Conservation (phyloP, 1,140 invertebrate species). For the Pentalonia nigronervosa region DNA sequence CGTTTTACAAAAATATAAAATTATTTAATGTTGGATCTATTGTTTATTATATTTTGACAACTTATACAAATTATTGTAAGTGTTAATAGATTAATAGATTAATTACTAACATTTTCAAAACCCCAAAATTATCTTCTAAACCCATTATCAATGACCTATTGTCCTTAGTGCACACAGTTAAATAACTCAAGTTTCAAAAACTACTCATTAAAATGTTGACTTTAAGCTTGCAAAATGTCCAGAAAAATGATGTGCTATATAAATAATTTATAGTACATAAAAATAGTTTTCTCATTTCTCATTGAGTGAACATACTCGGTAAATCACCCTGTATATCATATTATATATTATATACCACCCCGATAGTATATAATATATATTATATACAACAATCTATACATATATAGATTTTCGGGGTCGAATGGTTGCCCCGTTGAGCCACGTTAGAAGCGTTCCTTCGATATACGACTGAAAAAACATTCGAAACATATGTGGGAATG, state of each 20-base stretch:
- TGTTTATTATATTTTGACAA: no score
- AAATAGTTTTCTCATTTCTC: no score
- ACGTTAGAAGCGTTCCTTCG: neutral
- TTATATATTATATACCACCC: neutral
- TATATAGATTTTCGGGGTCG: neutral
- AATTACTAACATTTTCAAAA: no score
- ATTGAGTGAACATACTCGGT: neutral
- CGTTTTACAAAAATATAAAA: no score
- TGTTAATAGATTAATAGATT: no score
- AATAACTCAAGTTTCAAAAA: neutral
- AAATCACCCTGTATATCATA: neutral
- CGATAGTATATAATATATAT: neutral
- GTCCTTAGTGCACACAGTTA: neutral
- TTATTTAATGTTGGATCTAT: no score
- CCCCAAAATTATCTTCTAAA: neutral
- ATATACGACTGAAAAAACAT: conserved; percentile 8
- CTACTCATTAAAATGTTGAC: neutral
- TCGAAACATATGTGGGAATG: conserved; percentile 1
- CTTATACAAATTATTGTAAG: no score
- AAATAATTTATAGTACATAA: no score
- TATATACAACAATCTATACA: neutral
- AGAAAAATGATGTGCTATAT: no score
- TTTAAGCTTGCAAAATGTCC: no score
- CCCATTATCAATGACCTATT: neutral
- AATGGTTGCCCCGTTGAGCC: neutral